Evolutionary conservation across 2,113 vertebrate species (phyloP).

Genomic region (Eurypyga helias): DNA sequence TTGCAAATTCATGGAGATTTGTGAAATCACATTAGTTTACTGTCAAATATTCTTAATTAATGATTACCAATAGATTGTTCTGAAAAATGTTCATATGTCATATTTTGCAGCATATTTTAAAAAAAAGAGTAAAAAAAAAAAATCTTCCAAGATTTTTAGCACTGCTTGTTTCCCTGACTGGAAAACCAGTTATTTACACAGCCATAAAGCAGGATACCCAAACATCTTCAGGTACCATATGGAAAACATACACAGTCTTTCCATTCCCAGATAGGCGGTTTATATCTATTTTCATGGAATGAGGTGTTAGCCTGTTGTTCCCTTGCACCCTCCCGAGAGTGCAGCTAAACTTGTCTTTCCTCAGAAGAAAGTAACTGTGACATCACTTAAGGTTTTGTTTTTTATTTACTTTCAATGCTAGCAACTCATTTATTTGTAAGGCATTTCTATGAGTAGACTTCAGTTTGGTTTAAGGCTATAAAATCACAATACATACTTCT

Average conservation of each 20-base stretch:
- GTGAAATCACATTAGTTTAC: background rate
- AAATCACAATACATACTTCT: background rate
- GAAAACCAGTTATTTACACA: background rate
- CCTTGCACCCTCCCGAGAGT: fast-evolving
- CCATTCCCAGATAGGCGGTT: background rate
- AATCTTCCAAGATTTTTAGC: background rate
- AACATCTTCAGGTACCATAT: background rate
- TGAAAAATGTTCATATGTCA: background rate
- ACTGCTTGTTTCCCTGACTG: background rate
- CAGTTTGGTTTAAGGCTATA: background rate
- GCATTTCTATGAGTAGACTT: background rate
- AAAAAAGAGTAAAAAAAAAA: background rate
- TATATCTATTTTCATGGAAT: background rate
- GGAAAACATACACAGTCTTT: background rate
- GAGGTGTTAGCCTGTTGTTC: background rate
- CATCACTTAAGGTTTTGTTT: background rate
- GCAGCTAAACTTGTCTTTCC: background rate
- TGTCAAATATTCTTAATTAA: background rate
- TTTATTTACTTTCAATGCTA: background rate
- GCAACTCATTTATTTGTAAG: background rate
- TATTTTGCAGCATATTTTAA: background rate
- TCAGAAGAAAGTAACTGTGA: background rate
- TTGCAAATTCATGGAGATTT: background rate
- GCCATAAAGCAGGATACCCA: background rate
- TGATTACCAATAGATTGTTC: background rate